These are phyloP conservation scores for Thelaira solivaga DNA, from an alignment of 2,888 invertebrate genomes.

Conservation along the genomic window DNA sequence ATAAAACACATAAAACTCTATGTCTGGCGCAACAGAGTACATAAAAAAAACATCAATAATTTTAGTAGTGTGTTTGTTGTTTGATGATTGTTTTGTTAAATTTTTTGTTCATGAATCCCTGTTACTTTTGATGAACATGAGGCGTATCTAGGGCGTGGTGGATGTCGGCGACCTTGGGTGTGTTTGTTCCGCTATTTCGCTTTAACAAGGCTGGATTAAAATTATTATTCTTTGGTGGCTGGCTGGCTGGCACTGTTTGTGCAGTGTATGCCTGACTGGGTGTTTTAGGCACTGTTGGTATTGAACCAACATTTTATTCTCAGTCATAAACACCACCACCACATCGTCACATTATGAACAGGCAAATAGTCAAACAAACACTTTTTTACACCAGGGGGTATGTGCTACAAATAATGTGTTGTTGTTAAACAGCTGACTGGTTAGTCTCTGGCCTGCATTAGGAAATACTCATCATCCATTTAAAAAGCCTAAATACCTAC, in stretches of 20 bases:
- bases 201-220: constrained; percentile 61
- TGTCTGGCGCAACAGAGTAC: constrained; percentile 17
- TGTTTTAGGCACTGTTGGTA: constrained; percentile 45
- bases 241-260: constrained; percentile 50
- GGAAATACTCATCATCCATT: not conserved
- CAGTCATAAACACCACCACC: constrained; percentile 43
- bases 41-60: constrained; percentile 41
- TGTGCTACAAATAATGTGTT: constrained; percentile 37
- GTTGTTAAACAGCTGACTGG: constrained; percentile 54
- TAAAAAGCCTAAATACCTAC: constrained; percentile 17
- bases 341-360: constrained; percentile 5
- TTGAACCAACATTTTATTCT: constrained; percentile 37
- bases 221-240: constrained; percentile 48
- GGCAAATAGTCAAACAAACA: constrained; percentile 37
- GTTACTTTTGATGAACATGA: constrained; percentile 76
- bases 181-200: constrained; percentile 66
- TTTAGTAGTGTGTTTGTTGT: constrained; percentile 41
- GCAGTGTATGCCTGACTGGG: constrained; percentile 36
- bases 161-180: constrained; percentile 71
- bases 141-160: constrained; percentile 78
- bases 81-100: constrained; percentile 15
- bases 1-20: constrained; percentile 2
- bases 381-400: constrained; percentile 41
- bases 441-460: constrained; percentile 24
- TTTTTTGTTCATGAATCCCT: constrained; percentile 69